Evolutionary conservation across 2,888 invertebrate species (phyloP).

Genomic region (Parascotia fuliginaria): DNA sequence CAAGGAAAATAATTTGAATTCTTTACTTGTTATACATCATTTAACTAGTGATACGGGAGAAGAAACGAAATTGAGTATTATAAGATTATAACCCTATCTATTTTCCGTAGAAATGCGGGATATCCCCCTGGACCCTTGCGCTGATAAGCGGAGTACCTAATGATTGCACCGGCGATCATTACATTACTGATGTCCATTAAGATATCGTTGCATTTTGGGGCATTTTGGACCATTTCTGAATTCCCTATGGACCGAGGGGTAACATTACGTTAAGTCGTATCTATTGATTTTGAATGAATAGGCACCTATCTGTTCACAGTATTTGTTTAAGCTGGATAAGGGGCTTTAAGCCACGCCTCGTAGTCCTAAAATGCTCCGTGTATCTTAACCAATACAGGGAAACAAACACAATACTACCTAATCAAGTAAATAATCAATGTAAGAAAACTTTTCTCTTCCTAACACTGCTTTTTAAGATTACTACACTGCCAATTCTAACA

Average conservation of each 20-base stretch:
- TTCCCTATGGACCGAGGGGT: slow-evolving; percentile 12
- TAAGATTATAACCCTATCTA: background rate
- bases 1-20: background rate
- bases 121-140: background rate
- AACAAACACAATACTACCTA: no score
- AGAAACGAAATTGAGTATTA: background rate
- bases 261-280: background rate
- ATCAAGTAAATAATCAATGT: no score
- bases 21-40: background rate
- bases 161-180: slow-evolving; percentile 8
- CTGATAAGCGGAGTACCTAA: slow-evolving; percentile 19
- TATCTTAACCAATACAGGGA: no score
- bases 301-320: no score
- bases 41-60: background rate
- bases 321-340: no score
- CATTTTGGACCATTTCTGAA: slow-evolving; percentile 11
- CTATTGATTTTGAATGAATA: background rate
- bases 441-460: no score
- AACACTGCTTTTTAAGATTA: no score
- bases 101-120: background rate
- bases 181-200: slow-evolving; percentile 32
- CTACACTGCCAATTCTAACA: no score
- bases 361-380: no score
- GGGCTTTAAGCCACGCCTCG: no score
- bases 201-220: slow-evolving; percentile 35